Conservation (phyloP, 2,888 invertebrate genomes). For the Julus scanicus region DNA sequence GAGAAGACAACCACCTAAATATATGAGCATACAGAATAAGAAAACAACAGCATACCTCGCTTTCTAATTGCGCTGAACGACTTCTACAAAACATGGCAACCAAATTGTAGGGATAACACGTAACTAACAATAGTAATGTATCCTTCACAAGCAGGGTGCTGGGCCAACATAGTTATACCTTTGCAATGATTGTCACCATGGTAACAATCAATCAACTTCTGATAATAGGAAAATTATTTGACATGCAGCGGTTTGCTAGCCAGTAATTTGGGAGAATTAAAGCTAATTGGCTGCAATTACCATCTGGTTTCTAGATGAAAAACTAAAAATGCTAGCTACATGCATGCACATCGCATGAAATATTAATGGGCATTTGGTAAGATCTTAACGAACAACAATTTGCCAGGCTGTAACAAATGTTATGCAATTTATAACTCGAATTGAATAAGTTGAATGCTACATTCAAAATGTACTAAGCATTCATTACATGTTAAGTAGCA, state of each 20-base stretch:
- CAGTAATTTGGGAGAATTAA: background rate
- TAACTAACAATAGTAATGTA: background rate
- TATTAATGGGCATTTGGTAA: background rate
- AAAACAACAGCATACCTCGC: background rate
- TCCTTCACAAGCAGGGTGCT: background rate
- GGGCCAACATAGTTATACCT: background rate
- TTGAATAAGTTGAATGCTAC: too few species aligned
- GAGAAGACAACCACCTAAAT: background rate
- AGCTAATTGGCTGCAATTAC: background rate
- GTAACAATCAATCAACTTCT: slow-evolving; percentile 7
- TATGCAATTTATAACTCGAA: too few species aligned
- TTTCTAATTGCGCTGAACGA: background rate
- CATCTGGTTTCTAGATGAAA: background rate
- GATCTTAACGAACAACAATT: background rate
- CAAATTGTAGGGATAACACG: background rate
- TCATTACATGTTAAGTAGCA: too few species aligned
- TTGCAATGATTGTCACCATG: background rate
- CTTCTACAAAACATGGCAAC: background rate
- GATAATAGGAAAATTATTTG: background rate
- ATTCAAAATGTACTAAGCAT: too few species aligned
- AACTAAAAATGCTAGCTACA: background rate
- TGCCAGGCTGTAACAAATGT: too few species aligned
- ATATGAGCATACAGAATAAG: background rate
- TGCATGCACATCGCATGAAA: background rate
- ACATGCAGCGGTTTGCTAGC: background rate